These are phyloP conservation scores for Cryptophagus acutangulus DNA, from an alignment of 2,888 invertebrate genomes.

Conservation along the genomic window DNA sequence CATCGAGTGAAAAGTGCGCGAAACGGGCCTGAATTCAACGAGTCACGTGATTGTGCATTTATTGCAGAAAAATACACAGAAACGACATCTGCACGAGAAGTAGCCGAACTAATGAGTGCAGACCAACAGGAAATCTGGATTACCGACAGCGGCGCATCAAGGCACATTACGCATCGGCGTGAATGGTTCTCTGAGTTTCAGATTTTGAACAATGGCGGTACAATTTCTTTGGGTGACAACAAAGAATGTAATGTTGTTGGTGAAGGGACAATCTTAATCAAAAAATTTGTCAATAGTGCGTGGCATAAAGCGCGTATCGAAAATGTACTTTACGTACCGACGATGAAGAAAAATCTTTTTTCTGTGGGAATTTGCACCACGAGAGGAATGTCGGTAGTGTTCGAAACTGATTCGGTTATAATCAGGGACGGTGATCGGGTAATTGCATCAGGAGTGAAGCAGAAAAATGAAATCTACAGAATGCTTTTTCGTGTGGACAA, in stretches of 20 bases:
- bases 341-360: slow-evolving; percentile 35
- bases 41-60: too few relatives aligned
- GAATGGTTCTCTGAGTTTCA: too few relatives aligned
- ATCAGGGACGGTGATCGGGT: slow-evolving; percentile 17
- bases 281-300: slow-evolving; percentile 23
- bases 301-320: slow-evolving; percentile 26
- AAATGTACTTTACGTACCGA: slow-evolving; percentile 34
- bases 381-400: slow-evolving; percentile 30
- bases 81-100: too few relatives aligned
- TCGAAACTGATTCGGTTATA: slow-evolving; percentile 22
- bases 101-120: too few relatives aligned
- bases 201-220: too few relatives aligned
- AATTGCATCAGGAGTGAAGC: slow-evolving; percentile 19
- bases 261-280: slow-evolving; percentile 25
- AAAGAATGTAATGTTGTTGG: slow-evolving; percentile 24
- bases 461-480: slow-evolving; percentile 27
- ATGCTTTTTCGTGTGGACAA: slow-evolving; percentile 22
- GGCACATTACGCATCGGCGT: too few relatives aligned
- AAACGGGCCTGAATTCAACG: too few relatives aligned
- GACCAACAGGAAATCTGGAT: too few relatives aligned
- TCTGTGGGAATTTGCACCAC: slow-evolving; percentile 34
- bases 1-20: too few relatives aligned
- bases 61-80: too few relatives aligned
- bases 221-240: slow-evolving; percentile 29
- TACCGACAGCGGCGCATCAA: too few relatives aligned